Base-by-base conservation (phyloP, 2,888 invertebrate species). In the Drosophila neonasuta region DNA sequence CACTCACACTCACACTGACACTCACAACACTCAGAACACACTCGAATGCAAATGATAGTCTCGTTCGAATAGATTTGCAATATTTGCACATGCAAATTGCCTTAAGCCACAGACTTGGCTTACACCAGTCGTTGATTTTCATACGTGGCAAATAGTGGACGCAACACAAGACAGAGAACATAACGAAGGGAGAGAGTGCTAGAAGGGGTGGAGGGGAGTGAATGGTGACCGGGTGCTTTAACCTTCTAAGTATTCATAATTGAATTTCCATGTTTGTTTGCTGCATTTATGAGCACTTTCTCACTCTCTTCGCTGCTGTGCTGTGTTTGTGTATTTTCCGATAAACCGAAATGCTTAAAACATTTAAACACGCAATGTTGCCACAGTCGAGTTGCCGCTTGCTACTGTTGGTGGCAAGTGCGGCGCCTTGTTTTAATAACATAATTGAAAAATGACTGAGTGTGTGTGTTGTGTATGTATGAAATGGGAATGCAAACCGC, bases 261-360 rank as follows among this genome's bases (percentile, higher is more conserved):
- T 86, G 86, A 87, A 86, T 87, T 86, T 86, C 68, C 87, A 80
- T 86, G 85, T 86, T 86, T 77, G 72, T 70, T 67, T 45, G 71
- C 64, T 63, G 74, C 72, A 68, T 74, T 83, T 80, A 69, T 83
- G 65, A 74, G 67, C n/a, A 8, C 39, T 13, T 7, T 39, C 39
- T 39, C 39, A 4, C 13, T 39, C 39, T 13, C 60, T 65, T 44
- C 32, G 49, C 44, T 56, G 20, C 67, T 64, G 30, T 17, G 17
- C 17, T 17, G 17, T 20, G 20, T 20, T 0, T 39, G n/a, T 49
- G 51, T 67, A 50, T 49, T 59, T 46, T 52, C 44, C 45, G 39
- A 62, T 57, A 57, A 30, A 30, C 29, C 29, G 41, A 46, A 61
- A 62, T 69, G 57, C 46, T 66, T 63, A 52, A 78, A 71, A 48